A percentile compares a stretch with the other conserved stretches of the same genome.
These are phyloP conservation scores for Cladorhizidae sp. DNA, from an alignment of 37 sponge, comb jelly and placozoan genomes.

Conservation along the genomic window DNA sequence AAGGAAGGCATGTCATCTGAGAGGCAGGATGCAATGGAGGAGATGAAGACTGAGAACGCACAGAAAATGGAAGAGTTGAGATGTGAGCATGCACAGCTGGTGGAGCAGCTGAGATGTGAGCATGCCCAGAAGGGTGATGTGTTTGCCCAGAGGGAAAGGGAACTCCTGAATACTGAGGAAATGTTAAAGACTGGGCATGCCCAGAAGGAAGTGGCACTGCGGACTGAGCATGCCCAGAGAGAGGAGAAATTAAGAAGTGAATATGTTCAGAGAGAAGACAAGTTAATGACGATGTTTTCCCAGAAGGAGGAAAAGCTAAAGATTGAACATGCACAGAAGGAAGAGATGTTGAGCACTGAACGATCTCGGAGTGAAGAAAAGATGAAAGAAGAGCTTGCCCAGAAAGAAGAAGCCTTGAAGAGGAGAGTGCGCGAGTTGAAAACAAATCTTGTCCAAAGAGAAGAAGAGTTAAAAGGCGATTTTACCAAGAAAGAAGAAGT, in stretches of 20 bases:
- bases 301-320: not conserved
- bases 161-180: not conserved
- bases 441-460: not conserved
- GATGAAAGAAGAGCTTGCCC: not conserved
- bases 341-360: not conserved
- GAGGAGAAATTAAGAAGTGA: not conserved
- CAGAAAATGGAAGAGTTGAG: too few relatives aligned
- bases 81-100: not conserved
- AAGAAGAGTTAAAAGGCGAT: not conserved
- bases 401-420: slow-evolving; percentile 4
- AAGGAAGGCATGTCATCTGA: not conserved
- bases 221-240: not conserved
- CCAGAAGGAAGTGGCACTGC: not conserved
- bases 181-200: not conserved
- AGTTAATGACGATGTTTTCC: not conserved
- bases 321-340: not conserved
- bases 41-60: not conserved
- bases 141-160: not conserved
- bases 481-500: not conserved
- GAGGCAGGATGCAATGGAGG: not conserved
- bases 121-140: not conserved
- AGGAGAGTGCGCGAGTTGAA: slow-evolving; percentile 8
- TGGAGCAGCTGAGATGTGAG: not conserved
- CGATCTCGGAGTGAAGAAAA: not conserved
- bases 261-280: not conserved